Conservation (phyloP, 2,113 vertebrate genomes). For the Phocoena sinus region DNA sequence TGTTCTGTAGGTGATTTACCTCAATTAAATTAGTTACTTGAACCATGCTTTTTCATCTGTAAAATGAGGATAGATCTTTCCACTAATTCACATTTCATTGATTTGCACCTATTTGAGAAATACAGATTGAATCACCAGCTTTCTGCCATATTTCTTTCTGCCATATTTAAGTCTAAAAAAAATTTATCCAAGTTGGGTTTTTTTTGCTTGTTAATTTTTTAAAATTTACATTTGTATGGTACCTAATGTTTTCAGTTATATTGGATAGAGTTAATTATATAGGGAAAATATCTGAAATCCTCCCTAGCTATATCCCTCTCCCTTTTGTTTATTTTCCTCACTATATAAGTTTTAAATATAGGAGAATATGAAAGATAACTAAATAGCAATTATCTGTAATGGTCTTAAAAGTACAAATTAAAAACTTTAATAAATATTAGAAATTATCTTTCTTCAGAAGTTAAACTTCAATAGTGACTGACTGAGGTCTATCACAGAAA, state of each 20-base stretch:
- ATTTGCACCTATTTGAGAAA: neutral
- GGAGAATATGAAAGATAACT: neutral
- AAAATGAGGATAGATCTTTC: slow-evolving; percentile 22
- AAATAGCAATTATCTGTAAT: neutral
- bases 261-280: neutral
- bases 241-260: neutral
- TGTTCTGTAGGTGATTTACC: neutral
- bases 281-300: neutral
- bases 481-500: neutral
- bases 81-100: slow-evolving; percentile 7
- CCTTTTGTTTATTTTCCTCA: neutral
- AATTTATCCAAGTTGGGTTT: neutral
- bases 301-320: neutral
- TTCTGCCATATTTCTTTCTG: slow-evolving; percentile 31
- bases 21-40: neutral
- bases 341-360: neutral
- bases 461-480: neutral
- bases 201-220: neutral
- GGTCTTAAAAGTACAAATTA: neutral
- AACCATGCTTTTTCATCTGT: neutral
- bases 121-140: neutral
- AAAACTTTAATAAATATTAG: neutral
- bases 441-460: neutral
- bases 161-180: neutral
- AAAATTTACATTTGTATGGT: neutral